Conservation (phyloP, 2,113 vertebrate species). For the Hydropotes inermis region DNA sequence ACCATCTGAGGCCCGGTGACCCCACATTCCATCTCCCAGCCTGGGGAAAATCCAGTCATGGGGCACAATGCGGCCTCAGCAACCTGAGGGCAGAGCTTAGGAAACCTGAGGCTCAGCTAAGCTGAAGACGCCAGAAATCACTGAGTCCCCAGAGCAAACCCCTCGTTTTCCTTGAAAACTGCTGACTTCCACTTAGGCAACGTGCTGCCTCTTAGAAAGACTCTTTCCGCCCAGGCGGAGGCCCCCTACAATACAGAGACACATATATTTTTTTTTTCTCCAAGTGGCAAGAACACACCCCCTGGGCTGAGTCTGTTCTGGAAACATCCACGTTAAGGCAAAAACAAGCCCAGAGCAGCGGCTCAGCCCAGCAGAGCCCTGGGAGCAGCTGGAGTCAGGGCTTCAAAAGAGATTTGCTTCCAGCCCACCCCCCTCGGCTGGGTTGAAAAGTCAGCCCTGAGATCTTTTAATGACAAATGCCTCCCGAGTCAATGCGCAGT, state of each 20-base stretch:
- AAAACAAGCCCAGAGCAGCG: not conserved
- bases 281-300: not conserved
- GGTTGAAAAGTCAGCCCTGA: not conserved
- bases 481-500: not conserved
- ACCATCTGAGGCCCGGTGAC: too few species aligned
- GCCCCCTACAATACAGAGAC: not conserved
- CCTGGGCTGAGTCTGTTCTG: not conserved
- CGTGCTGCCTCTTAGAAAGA: not conserved
- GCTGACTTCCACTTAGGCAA: not conserved
- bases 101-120: not conserved
- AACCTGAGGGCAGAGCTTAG: too few species aligned
- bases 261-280: not conserved
- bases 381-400: not conserved
- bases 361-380: not conserved
- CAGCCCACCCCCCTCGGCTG: not conserved
- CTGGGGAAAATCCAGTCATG: not conserved
- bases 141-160: not conserved
- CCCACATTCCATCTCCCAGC: not conserved
- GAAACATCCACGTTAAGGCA: not conserved
- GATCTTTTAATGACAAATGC: not conserved
- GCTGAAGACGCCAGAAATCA: too few species aligned
- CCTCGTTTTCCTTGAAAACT: not conserved
- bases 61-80: not conserved
- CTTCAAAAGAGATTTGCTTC: not conserved
- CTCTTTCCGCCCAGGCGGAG: not conserved